These are phyloP conservation scores for Philereme vetulata DNA, from an alignment of 2,888 invertebrate genomes.

Conservation along the genomic window DNA sequence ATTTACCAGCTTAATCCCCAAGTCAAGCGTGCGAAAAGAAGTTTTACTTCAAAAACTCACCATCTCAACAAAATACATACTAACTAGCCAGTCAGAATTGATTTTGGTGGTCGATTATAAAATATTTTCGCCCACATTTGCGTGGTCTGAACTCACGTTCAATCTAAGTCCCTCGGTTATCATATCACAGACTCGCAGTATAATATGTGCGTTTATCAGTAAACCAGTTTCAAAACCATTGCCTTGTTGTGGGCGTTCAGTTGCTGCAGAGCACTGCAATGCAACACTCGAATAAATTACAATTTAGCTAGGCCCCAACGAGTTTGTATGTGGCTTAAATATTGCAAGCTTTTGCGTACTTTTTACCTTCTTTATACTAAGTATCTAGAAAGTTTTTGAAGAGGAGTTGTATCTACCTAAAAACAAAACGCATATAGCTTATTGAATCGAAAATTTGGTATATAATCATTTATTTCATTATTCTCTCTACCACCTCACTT, in stretches of 20 bases:
- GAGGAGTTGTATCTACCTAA: too few species aligned
- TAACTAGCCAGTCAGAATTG: not conserved
- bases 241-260: constrained; percentile 56
- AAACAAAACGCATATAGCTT: too few species aligned
- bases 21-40: too few species aligned
- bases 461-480: too few species aligned
- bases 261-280: constrained; percentile 60
- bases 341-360: too few species aligned
- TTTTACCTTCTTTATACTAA: too few species aligned
- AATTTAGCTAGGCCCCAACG: constrained; percentile 43
- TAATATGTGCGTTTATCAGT: constrained; percentile 29
- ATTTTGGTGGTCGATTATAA: not conserved
- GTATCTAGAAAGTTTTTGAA: too few species aligned
- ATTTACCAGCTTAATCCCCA: too few species aligned
- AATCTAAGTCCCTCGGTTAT: constrained; percentile 14
- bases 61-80: too few species aligned
- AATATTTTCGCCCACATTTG: not conserved
- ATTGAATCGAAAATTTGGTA: too few species aligned
- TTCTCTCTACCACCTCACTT: too few species aligned
- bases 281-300: constrained; percentile 62
- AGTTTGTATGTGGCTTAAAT: constrained; percentile 16
- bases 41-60: too few species aligned
- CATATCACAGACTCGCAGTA: constrained; percentile 27
- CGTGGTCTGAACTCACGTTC: not conserved
- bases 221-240: constrained; percentile 35